Base-by-base conservation (phyloP, 35 echinoderm and acorn worm genomes). In the Lytechinus pictus region DNA sequence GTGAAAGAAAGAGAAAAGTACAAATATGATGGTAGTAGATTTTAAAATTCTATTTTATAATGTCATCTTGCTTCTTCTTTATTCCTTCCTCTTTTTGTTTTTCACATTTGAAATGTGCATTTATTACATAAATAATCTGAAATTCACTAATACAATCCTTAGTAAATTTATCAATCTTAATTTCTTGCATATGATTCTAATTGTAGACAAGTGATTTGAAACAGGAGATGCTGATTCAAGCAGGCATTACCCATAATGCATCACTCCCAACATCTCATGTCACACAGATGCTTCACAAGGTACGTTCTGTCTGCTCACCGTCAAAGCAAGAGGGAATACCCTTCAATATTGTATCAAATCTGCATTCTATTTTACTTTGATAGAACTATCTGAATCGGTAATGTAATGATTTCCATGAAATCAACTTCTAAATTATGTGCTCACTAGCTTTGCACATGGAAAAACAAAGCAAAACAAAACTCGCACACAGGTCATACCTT, bases 121-220 rank as follows among this genome's bases (percentile, higher is more conserved):
- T 60, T 10, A 60, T 60, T 60, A 44, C 33, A 44, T 44, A 44
- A 44, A 44, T 44, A 2, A 2, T 44, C 33, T 44, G 33, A 44
- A 44, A 44, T 44, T 44, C 33, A 44, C 2, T 0, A 44, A 44
- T 2, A 44, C 33, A 44, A 44, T 44, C 33, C 33, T 44, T 44
- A 44, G 33, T 44, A 44, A 44, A 44, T 44, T 44, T 0, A 2
- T 44, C 33, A 44, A 44, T 44, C 33, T 44, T 44, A 44, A 44
- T 44, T 44, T 44, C 33, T 27, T 88, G 10, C 19, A 28, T 11
- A n/a, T 44, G 88, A 52, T 44, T 52, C 3, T 52, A 90, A 52
- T 54, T 54, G 52, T 71, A 98, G 97, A 66, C 92, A 29, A 98
- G 97, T 97, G 96, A 97, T 21, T 90, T 98, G 52, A 98, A 97